Conservation (phyloP, 2,113 vertebrate species). For the Myrmecobius fasciatus region DNA sequence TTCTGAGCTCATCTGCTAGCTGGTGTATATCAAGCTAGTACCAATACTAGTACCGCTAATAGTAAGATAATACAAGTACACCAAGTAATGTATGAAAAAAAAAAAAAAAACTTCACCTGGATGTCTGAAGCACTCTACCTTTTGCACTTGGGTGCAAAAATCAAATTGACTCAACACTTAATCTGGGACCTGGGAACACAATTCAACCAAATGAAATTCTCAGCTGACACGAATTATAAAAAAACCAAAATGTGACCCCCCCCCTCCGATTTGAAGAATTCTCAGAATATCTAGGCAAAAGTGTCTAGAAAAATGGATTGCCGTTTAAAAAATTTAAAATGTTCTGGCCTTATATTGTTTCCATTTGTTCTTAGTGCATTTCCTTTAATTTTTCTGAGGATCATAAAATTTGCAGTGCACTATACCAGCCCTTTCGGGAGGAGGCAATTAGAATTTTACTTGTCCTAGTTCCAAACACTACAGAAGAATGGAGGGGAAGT, state of each 20-base stretch:
- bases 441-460: constrained; percentile 91
- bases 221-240: neutral
- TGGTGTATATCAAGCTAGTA: too few relatives aligned
- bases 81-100: too few relatives aligned
- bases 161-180: too few relatives aligned
- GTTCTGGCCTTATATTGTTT: neutral
- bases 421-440: constrained; percentile 93
- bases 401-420: constrained; percentile 58
- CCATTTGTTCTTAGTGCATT: neutral
- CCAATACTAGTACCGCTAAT: too few relatives aligned
- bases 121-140: too few relatives aligned
- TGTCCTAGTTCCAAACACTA: constrained; percentile 93
- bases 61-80: too few relatives aligned
- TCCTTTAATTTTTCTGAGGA: neutral
- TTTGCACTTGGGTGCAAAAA: too few relatives aligned
- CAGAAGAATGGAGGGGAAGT: constrained; percentile 91
- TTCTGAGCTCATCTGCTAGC: too few relatives aligned
- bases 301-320: neutral
- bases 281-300: neutral
- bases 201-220: neutral
- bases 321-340: neutral
- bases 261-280: too few relatives aligned
- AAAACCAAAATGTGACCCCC: neutral
- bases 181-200: too few relatives aligned
- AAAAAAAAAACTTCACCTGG: too few relatives aligned